These are phyloP conservation scores for Acanthurus lineatus DNA, from an alignment of 2,797 vertebrate genomes.

Conservation along the genomic window DNA sequence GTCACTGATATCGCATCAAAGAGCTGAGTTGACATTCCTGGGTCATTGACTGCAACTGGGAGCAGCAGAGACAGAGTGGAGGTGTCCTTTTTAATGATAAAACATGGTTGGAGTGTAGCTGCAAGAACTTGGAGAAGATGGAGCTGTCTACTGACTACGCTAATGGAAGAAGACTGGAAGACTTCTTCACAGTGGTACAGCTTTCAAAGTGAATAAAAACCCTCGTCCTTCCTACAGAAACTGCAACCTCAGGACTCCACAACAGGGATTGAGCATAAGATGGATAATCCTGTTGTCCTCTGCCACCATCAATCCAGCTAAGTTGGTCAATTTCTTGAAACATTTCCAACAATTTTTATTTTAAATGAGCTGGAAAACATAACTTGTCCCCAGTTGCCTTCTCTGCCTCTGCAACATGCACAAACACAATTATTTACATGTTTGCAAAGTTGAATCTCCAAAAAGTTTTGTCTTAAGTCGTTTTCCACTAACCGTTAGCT, in stretches of 20 bases:
- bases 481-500: constrained; percentile 31
- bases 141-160: constrained; percentile 45
- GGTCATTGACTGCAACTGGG: constrained; percentile 59
- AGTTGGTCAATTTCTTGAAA: neutral
- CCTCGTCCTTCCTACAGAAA: constrained; percentile 17
- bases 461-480: constrained; percentile 16
- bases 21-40: constrained; percentile 66
- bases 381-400: neutral
- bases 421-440: neutral
- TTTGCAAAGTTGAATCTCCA: constrained; percentile 14
- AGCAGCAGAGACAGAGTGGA: constrained; percentile 51
- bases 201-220: constrained; percentile 45
- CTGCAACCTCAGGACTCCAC: neutral
- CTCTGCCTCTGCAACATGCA: neutral
- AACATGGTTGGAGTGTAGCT: constrained; percentile 38
- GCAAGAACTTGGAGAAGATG: constrained; percentile 22
- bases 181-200: neutral
- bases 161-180: constrained; percentile 17
- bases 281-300: constrained; percentile 8
- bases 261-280: neutral
- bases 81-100: constrained; percentile 60
- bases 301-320: neutral
- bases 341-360: neutral
- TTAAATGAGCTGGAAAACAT: neutral
- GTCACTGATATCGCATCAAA: constrained; percentile 58